Evolutionary conservation across 2,113 vertebrate genomes (phyloP), one percentile per base, ranked within the genome.

Genomic region (Neodontobutis hainanensis): DNA sequence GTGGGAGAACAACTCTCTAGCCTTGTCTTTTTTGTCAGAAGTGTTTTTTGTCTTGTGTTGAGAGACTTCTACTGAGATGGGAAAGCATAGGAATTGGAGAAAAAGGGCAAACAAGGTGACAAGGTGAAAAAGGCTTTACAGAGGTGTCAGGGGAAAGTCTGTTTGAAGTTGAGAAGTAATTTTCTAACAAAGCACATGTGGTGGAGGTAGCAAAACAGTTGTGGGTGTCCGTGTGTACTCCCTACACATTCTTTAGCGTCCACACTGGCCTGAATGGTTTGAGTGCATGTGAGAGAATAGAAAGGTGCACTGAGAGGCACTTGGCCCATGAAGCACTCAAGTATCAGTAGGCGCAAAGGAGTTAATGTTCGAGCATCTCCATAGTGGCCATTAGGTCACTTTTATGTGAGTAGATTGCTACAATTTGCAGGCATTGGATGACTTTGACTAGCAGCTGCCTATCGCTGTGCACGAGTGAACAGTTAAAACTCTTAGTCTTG

Each of bases 161-260:
- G 73, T 80, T 81, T 88, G 83, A 82, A 83, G 77, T 87, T 68
- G 35, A 82, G 60, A 79, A 81, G 85, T 74, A 75, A 89, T 87
- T 87, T 86, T 82, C 80, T 32, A 83, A 72, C 67, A 75, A 56
- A 57, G 66, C 48, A 77, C 60, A 68, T 64, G 59, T 48, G 58
- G 68, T 65, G 69, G 57, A 42, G 69, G 45, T 14, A 75, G 70
- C 52, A 55, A 66, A 84, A 68, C 56, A 73, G 59, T 56, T 70
- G 19, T 62, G 68, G 66, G 64, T 65, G 58, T 32, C 5, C 42
- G 46, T 60, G 70, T 62, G 59, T 32, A 9, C 56, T 45, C 60
- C 63, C 68, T 67, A 78, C 65, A 75, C 65, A 53, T 60, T 73
- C 50, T 59, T 59, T 50, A 67, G 70, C 61, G 70, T 80, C 66